Evolutionary conservation across 2,797 vertebrate species (phyloP), one percentile per base, ranked within the genome.

Genomic region (Nannoperca obscura): DNA sequence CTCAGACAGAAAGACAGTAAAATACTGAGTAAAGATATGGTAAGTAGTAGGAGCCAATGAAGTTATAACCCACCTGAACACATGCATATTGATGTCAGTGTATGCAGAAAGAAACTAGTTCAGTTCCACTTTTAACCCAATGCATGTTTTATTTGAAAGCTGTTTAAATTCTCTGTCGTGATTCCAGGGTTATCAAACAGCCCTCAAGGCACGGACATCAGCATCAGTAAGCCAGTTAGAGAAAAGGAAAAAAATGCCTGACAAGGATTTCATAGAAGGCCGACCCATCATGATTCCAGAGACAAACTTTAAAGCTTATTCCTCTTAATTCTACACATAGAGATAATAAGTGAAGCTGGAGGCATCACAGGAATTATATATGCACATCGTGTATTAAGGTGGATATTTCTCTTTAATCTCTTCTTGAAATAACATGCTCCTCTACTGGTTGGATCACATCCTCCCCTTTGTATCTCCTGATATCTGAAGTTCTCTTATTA

Each of bases 61-160:
- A n/a, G 30, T 50, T 3, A 55, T 13, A 15, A n/a, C 50, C 38
- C n/a, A 24, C 14, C 20, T 38, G 2, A 36, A 22, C 60, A n/a
- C 2, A 65, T 30, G 2, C 24, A 17, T 13, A 19, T 17, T 47
- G 12, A 7, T 44, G 24, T 62, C 63, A 57, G 10, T 57, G 47
- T 68, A 12, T 44, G n/a, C 47, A 17, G 5, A 61, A 59, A 32
- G n/a, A 58, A 5, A 22, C 19, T 40, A 14, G 9, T 12, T 63
- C 9, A 32, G 58, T 63, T 55, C 34, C 40, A 52, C 66, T 59
- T 75, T 62, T 44, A 60, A 24, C 61, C 36, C 38, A 38, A 19
- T 62, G 17, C 46, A 44, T 47, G 55, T 81, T 83, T 71, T 15
- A 78, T 58, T 69, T 17, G 7, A 68, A 74, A 53, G 59, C 53